These are phyloP conservation scores for Istiophorus platypterus DNA, from an alignment of 2,113 vertebrate genomes.

Conservation along the genomic window DNA sequence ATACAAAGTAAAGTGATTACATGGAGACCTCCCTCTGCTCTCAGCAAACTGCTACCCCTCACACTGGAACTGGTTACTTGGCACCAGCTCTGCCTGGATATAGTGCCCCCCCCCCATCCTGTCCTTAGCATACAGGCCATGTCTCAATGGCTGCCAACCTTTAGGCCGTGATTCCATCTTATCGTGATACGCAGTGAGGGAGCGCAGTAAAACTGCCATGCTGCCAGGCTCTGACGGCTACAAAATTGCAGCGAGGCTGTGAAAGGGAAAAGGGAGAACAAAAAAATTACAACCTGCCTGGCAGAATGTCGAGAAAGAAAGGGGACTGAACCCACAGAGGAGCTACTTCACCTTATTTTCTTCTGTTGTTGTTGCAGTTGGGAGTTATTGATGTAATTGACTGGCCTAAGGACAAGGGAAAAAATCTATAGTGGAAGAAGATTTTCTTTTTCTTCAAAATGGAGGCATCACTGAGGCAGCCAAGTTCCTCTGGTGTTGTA, in stretches of 20 bases:
- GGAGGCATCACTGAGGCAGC: slow-evolving; percentile 71
- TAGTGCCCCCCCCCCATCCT: slow-evolving; percentile 17
- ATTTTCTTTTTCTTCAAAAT: slow-evolving; percentile 73
- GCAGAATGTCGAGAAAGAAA: slow-evolving; percentile 60
- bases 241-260: slow-evolving; percentile 66
- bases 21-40: slow-evolving; percentile 59
- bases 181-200: slow-evolving; percentile 61
- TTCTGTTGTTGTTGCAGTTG: slow-evolving; percentile 67
- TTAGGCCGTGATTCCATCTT: slow-evolving; percentile 75
- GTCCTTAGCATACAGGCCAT: slow-evolving; percentile 74
- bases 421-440: slow-evolving; percentile 69
- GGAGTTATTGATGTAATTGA: slow-evolving; percentile 80
- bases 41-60: slow-evolving; percentile 57
- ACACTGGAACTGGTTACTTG: slow-evolving; percentile 51
- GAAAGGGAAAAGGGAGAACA: slow-evolving; percentile 44
- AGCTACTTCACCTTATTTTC: slow-evolving; percentile 68
- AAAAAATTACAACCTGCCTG: slow-evolving; percentile 68
- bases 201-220: slow-evolving; percentile 68
- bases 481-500: slow-evolving; percentile 77
- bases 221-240: slow-evolving; percentile 64
- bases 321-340: slow-evolving; percentile 61
- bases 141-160: slow-evolving; percentile 76
- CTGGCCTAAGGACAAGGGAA: slow-evolving; percentile 61
- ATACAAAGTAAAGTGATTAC: slow-evolving; percentile 70
- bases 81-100: slow-evolving; percentile 46